A percentile compares a stretch with the other conserved stretches of the same genome.
These are phyloP conservation scores for Chrysolina oricalcia DNA, from an alignment of 2,888 invertebrate genomes.

Conservation along the genomic window DNA sequence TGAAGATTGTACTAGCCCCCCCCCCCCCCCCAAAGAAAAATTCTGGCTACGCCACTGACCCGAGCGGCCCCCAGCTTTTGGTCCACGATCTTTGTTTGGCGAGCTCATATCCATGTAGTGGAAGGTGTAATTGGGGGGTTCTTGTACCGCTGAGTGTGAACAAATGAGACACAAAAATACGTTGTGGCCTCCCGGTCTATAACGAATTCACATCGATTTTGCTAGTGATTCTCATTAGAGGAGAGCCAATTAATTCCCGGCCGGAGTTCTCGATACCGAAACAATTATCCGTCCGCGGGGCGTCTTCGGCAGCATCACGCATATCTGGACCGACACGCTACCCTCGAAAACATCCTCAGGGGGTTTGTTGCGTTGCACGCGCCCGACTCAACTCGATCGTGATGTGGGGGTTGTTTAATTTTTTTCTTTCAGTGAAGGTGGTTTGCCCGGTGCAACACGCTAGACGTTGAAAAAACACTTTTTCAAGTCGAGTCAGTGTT, in stretches of 20 bases:
- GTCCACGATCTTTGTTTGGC: no score
- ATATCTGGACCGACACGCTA: constrained; percentile 2
- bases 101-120: no score
- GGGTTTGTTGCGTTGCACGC: constrained; percentile 15
- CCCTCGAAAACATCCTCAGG: constrained; percentile 21
- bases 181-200: no score
- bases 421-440: background rate
- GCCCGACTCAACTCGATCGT: background rate
- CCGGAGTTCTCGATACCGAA: constrained; percentile 14
- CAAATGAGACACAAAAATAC: no score
- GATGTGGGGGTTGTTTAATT: background rate
- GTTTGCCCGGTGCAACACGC: background rate
- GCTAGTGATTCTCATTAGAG: constrained; percentile 9
- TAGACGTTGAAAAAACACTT: background rate
- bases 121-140: no score
- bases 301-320: constrained; percentile 7
- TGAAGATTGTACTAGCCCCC: no score
- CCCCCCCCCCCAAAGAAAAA: no score
- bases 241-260: constrained; percentile 8
- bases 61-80: no score
- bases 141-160: no score
- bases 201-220: constrained; percentile 15
- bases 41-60: no score
- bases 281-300: constrained; percentile 16
- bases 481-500: background rate